phyloP scores from a whole-genome alignment of 1,140 invertebrate genomes.

The Zaprionus vittiger region DNA sequence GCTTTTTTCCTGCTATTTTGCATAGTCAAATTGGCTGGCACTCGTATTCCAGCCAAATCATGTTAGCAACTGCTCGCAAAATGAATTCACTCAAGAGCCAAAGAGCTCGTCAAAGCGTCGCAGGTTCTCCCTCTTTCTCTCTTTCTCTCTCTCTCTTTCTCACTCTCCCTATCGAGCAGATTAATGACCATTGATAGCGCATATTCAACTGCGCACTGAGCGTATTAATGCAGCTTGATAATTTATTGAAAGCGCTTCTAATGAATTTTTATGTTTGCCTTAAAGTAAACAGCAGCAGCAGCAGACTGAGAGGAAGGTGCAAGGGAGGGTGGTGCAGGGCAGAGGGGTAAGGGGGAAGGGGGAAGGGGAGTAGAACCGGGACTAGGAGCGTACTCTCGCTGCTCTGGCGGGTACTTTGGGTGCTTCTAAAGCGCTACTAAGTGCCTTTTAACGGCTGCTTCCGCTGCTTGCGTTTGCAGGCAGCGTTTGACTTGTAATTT shows the following conservation, averaged over 20 bases:
- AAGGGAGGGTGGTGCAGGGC: background rate
- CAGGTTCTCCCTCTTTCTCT: background rate
- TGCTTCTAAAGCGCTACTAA: constrained; percentile 45
- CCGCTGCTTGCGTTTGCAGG: constrained; percentile 15
- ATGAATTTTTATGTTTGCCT: constrained; percentile 67
- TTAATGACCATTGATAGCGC: constrained; percentile 77
- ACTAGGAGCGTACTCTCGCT: background rate
- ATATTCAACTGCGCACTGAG: constrained; percentile 71
- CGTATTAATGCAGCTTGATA: constrained; percentile 71
- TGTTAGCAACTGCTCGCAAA: constrained; percentile 46
- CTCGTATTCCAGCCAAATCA: constrained; percentile 33
- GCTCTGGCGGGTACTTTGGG: constrained; percentile 18
- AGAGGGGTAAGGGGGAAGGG: background rate
- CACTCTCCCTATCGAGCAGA: constrained; percentile 40
- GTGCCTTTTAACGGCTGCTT: constrained; percentile 65
- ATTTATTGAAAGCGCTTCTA: constrained; percentile 75
- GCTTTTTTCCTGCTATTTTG: constrained; percentile 55
- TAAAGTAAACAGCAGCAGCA: constrained; percentile 27
- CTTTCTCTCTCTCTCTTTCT: background rate
- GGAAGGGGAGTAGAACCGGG: background rate
- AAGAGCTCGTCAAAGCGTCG: constrained; percentile 13
- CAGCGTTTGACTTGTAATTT: constrained; percentile 50
- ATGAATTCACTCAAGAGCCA: constrained; percentile 25
- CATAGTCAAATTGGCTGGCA: constrained; percentile 71
- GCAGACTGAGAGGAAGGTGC: background rate